These are phyloP conservation scores for Lathronympha strigana DNA, from an alignment of 2,888 invertebrate species.

Conservation along the genomic window DNA sequence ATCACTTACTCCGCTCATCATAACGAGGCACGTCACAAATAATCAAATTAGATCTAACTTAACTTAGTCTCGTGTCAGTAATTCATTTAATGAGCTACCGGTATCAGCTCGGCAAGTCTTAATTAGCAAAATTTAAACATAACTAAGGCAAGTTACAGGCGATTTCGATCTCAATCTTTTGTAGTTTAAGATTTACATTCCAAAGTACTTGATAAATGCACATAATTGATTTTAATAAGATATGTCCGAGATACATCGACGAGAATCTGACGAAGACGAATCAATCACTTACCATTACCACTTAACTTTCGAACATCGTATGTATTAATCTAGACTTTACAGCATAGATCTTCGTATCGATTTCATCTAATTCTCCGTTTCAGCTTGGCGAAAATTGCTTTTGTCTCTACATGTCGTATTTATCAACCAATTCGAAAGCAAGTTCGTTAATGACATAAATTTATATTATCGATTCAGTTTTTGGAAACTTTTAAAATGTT, in stretches of 20 bases:
- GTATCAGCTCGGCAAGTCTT: neutral
- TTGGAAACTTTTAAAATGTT: too few species aligned
- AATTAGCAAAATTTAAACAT: neutral
- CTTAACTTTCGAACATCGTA: slow-evolving; percentile 35
- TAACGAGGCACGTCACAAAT: slow-evolving; percentile 8
- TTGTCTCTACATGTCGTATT: too few species aligned
- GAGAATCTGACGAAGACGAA: slow-evolving; percentile 33
- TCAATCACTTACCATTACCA: slow-evolving; percentile 36
- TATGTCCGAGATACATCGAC: slow-evolving; percentile 16
- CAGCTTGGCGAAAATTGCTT: too few species aligned
- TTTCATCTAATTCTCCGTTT: slow-evolving; percentile 11
- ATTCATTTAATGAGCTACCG: slow-evolving; percentile 36
- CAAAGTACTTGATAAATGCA: neutral
- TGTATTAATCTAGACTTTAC: slow-evolving; percentile 20
- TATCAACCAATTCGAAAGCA: too few species aligned
- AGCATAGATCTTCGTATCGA: slow-evolving; percentile 29
- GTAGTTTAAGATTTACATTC: neutral
- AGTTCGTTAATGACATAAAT: too few species aligned
- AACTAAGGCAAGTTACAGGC: neutral
- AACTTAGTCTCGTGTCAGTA: slow-evolving; percentile 16
- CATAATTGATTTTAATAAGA: neutral
- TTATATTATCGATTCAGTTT: too few species aligned
- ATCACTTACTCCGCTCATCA: neutral
- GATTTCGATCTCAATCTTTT: neutral
- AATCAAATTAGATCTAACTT: slow-evolving; percentile 31